phyloP scores from a whole-genome alignment of 2,888 invertebrate genomes.

The Heliconius charithonia region DNA sequence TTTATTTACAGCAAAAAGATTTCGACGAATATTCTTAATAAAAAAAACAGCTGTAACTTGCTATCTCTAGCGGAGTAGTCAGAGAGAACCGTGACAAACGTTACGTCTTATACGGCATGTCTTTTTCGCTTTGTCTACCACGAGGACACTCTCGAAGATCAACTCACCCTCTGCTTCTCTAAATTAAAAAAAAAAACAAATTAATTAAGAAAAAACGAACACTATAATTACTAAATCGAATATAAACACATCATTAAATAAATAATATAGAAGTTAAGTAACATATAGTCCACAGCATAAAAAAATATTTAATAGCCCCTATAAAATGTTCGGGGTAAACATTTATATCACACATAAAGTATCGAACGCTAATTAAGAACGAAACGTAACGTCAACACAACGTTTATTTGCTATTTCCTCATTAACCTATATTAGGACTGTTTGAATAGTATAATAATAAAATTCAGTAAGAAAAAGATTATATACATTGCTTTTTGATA shows the following conservation, averaged over 20 bases:
- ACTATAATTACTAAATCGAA: not conserved
- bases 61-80: too few relatives aligned
- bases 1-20: constrained; percentile 50
- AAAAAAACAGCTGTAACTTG: too few relatives aligned
- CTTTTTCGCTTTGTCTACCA: too few relatives aligned
- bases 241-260: constrained; percentile 4
- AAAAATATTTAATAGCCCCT: constrained; percentile 15
- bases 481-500: not conserved
- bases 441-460: not conserved
- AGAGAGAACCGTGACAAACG: too few relatives aligned
- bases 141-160: too few relatives aligned
- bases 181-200: too few relatives aligned
- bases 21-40: too few relatives aligned
- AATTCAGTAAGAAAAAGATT: not conserved
- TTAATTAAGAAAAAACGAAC: not conserved
- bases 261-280: not conserved
- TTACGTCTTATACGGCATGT: too few relatives aligned
- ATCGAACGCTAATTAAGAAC: constrained; percentile 23
- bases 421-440: constrained; percentile 24
- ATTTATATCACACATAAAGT: constrained; percentile 22
- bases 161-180: too few relatives aligned
- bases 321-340: constrained; percentile 15
- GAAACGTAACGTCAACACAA: constrained; percentile 25
- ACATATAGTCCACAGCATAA: constrained; percentile 21
- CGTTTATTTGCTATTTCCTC: constrained; percentile 29